Conservation (phyloP, 2,797 vertebrate genomes). For the Tarsius wallacei region DNA sequence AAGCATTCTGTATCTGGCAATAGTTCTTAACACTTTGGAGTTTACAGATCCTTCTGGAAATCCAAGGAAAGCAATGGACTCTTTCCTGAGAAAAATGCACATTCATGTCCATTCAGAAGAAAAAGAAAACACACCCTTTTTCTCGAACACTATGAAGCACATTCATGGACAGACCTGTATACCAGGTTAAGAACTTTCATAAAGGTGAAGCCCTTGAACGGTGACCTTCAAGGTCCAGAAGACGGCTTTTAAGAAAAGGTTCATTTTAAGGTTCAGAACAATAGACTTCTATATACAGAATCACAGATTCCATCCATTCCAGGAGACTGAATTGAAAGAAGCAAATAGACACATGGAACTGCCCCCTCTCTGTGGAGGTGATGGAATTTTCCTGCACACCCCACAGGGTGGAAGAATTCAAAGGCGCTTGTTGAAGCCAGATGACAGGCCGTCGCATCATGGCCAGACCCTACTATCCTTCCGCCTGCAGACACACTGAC, state of each 20-base stretch:
- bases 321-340: slow-evolving; percentile 66
- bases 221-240: slow-evolving; percentile 60
- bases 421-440: slow-evolving; percentile 62
- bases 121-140: background rate
- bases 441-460: background rate
- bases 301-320: slow-evolving; percentile 81
- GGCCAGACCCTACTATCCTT: background rate
- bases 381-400: slow-evolving; percentile 68
- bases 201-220: slow-evolving; percentile 24
- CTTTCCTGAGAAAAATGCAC: background rate
- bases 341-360: slow-evolving; percentile 21
- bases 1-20: slow-evolving; percentile 42
- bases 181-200: slow-evolving; percentile 56
- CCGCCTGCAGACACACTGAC: background rate
- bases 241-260: slow-evolving; percentile 62
- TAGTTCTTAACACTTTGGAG: background rate
- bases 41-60: slow-evolving; percentile 26
- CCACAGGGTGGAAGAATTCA: slow-evolving; percentile 53
- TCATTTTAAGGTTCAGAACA: slow-evolving; percentile 77
- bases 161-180: slow-evolving; percentile 35
- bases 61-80: background rate
- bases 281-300: slow-evolving; percentile 61
- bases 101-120: background rate
- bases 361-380: slow-evolving; percentile 70
- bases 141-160: background rate